Conservation (phyloP, 2,797 vertebrate genomes). For the Sebastes ruberrimus region DNA sequence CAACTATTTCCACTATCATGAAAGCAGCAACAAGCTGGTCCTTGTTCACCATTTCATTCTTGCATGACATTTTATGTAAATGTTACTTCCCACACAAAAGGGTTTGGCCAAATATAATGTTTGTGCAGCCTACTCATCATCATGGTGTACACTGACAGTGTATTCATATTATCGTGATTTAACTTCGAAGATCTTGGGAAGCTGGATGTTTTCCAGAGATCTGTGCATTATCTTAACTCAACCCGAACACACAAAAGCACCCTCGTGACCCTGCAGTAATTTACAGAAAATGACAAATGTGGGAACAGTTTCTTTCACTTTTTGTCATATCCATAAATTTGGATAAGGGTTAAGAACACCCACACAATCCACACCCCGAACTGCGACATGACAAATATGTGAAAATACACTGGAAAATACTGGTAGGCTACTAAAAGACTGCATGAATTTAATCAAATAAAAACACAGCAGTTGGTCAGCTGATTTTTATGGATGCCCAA, state of each 20-base stretch:
- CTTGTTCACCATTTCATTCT: neutral
- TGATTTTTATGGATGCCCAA: neutral
- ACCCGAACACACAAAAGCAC: neutral
- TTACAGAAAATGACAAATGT: neutral
- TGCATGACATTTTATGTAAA: neutral
- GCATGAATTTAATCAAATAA: neutral
- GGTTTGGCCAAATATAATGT: neutral
- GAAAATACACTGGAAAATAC: neutral
- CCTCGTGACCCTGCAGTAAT: neutral
- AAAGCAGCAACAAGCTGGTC: neutral
- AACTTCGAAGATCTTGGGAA: neutral
- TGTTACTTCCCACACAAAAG: neutral
- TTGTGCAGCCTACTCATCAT: neutral
- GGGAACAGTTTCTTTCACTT: neutral
- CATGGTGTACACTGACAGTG: neutral
- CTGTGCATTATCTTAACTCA: neutral
- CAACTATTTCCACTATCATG: neutral
- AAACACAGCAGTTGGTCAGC: constrained; percentile 14
- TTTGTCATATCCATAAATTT: neutral
- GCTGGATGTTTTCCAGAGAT: neutral
- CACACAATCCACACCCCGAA: constrained; percentile 19
- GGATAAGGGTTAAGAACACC: neutral
- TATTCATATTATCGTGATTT: neutral
- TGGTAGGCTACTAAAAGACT: neutral
- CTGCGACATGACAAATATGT: neutral